Base-by-base conservation (phyloP, 2,113 vertebrate genomes). In the Ophthalmolycus amberensis region DNA sequence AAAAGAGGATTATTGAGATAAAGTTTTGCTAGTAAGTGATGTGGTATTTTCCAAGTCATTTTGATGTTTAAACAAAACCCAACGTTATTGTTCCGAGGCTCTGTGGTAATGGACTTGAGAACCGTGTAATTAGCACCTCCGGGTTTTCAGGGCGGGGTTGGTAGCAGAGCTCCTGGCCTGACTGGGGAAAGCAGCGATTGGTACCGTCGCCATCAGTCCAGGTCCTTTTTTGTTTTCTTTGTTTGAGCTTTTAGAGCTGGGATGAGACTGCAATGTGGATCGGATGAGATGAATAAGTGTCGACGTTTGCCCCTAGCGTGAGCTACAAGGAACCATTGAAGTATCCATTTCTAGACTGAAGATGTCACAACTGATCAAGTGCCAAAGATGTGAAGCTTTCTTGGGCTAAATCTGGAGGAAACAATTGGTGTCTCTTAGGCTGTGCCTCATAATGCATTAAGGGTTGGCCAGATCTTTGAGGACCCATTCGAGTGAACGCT, bases 131-230 rank as follows among this genome's bases (percentile, higher is more conserved):
- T 70, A 48, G 29, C 64, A 58, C 71, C 59, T 62, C 71, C 40
- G 65, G 56, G 62, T 73, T 58, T 79, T 70, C 52, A 48, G 6
- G 14, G 22, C 48, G n/a, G 69, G 56, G 68, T 77, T 46, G 50
- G 20, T 42, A 29, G 27, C 32, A 32, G 25, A 18, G 15, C 54
- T 60, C 1, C 25, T n/a, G 48, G 18, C 22, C 46, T 16, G 38
- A 27, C 29, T 59, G 25, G 8, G 15, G 40, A 48, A 38, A 38
- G 9, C 14, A 48, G 9, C 25, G 6, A 14, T 16, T 65, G 48
- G 8, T 40, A 9, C 9, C 9, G 40, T 25, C 15, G 11, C 14
- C 0, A 34, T 48, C 52, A 40, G 6, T 59, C 52, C 40, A 32
- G 25, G 16, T 40, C 7, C 34, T 40, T 14, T 12, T 0, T 32